A percentile compares a stretch with the other conserved stretches of the same genome.
Evolutionary conservation across 2,797 vertebrate species (phyloP).

Genomic region (Coluber constrictor): DNA sequence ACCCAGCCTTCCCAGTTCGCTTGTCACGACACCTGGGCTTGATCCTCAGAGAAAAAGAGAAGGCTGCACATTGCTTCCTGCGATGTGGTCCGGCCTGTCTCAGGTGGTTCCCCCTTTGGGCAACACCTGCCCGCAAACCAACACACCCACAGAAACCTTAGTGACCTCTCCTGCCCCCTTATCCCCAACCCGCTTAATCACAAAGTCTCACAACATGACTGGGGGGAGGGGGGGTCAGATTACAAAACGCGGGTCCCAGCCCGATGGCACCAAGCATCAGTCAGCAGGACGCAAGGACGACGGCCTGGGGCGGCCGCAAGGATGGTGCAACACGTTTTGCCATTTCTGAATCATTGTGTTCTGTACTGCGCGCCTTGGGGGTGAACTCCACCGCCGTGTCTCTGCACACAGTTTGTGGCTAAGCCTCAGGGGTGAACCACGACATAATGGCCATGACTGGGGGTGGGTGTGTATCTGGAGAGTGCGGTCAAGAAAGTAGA

Average conservation of each 20-base stretch:
- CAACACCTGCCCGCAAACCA: no score
- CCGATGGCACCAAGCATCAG: neutral
- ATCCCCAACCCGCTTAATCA: neutral
- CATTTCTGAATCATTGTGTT: neutral
- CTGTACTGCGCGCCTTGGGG: neutral
- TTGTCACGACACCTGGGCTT: no score
- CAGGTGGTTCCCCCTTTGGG: neutral
- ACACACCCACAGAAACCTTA: neutral
- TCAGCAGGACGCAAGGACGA: neutral
- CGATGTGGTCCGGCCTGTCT: neutral
- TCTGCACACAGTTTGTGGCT: neutral
- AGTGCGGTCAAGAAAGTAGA: neutral
- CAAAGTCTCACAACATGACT: neutral
- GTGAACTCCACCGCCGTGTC: neutral
- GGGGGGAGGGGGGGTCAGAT: neutral
- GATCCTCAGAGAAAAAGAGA: no score
- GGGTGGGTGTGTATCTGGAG: rapidly evolving
- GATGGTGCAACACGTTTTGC: neutral
- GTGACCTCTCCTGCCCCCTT: neutral
- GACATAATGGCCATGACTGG: neutral
- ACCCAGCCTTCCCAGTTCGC: no score
- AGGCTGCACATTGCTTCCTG: neutral
- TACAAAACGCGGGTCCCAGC: neutral
- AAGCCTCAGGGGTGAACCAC: neutral
- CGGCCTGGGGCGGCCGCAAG: neutral